phyloP scores from a whole-genome alignment of 2,888 invertebrate species.

The Physocephala rufipes region DNA sequence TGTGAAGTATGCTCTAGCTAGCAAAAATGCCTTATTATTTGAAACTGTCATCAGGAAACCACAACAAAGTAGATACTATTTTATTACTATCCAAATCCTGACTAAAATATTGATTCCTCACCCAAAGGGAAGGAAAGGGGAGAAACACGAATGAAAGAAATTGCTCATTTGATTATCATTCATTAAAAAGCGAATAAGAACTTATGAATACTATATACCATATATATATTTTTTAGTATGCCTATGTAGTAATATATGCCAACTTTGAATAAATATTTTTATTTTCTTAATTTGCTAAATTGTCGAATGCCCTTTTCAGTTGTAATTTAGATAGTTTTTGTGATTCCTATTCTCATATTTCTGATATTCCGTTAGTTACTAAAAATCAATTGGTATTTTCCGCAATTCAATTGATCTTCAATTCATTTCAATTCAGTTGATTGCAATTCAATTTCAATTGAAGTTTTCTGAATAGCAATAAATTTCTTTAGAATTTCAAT shows the following conservation, averaged over 20 bases:
- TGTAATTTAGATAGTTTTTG: no score
- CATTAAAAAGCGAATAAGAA: neutral
- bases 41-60: constrained; percentile 22
- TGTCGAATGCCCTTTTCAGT: no score
- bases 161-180: constrained; percentile 15
- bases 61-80: constrained; percentile 4
- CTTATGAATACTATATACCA: no score
- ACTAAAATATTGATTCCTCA: neutral
- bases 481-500: no score
- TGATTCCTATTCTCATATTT: no score
- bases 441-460: no score
- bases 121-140: neutral
- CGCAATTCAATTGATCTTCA: no score
- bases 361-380: no score
- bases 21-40: constrained; percentile 31
- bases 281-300: neutral
- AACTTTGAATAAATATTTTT: neutral
- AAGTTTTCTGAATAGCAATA: no score
- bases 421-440: no score
- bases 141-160: neutral
- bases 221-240: neutral
- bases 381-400: no score
- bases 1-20: constrained; percentile 6
- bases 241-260: no score
- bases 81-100: constrained; percentile 6